Evolutionary conservation across 2,888 invertebrate species (phyloP), one percentile per base, ranked within the genome.

Genomic region (Psylliodes chrysocephalus): DNA sequence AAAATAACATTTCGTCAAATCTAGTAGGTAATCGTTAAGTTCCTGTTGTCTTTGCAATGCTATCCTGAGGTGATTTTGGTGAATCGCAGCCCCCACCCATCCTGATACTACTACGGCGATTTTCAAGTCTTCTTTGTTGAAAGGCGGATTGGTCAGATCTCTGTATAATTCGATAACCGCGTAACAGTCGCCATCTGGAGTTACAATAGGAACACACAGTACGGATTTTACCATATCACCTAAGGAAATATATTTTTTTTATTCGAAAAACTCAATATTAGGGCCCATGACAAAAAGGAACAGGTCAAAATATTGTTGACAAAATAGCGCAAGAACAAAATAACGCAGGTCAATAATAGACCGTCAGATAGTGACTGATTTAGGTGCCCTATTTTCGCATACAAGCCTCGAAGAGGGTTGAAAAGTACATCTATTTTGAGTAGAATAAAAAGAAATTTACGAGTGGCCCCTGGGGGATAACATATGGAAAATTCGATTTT

Each of bases 151-250:
- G 2, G 73, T 70, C 2, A 78, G 70, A 51, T 85, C 85, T 66
- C 86, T 79, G 70, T 85, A 87, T 49, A 88, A 75, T 74, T 89
- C 88, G 0, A 89, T 78, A 0, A 89, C 86, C 1, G 87, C 88
- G 60, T 86, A 85, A 70, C 87, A 87, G 0, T 85, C 85, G 0
- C 86, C 85, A 56, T 87, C 86, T 0, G 87, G 86, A 30, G 86
- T 86, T 1, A 88, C 82, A 0, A 89, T 82, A 1, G 89, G 89
- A 76, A 88, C 85, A 70, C 87, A 86, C 0, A 89, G 78, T 0
- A 88, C 87, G 0, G 84, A 83, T 75, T 86, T 86, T 0, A 87
- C 85, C 55, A 85, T 85, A 22, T 86, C 81, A 65, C 78, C 86
- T 87, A 83, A 12, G n/a, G n/a, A n/a, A n/a, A n/a, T n/a, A n/a